Conservation (phyloP, 2,888 invertebrate genomes). For the Clusia tigrina region DNA sequence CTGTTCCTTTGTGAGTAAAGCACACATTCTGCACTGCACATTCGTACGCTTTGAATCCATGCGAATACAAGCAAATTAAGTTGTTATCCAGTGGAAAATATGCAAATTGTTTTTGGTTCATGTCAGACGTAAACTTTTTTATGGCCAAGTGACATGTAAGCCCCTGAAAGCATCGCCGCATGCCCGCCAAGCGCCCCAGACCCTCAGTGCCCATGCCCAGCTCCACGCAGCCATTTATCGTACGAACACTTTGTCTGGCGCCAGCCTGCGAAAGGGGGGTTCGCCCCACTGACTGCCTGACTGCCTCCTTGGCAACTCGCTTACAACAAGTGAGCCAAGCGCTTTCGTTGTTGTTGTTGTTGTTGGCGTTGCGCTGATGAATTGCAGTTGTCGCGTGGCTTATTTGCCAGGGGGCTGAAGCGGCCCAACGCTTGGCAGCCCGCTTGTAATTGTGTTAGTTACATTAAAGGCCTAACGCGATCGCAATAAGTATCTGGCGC, state of each 20-base stretch:
- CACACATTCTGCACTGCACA: too few relatives aligned
- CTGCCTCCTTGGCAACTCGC: not conserved
- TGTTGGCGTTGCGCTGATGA: too few relatives aligned
- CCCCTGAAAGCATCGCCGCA: constrained; percentile 38
- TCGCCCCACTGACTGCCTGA: too few relatives aligned
- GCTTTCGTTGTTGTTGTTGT: too few relatives aligned
- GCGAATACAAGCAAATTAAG: constrained; percentile 55
- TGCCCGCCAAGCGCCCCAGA: not conserved
- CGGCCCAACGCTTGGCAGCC: too few relatives aligned
- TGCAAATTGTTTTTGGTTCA: constrained; percentile 62
- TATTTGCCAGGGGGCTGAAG: too few relatives aligned
- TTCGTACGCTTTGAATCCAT: not conserved
- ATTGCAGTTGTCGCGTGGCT: constrained; percentile 18
- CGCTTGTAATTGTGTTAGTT: constrained; percentile 8
- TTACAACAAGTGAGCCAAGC: constrained; percentile 10
- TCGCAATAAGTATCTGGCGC: constrained; percentile 2
- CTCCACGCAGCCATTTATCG: constrained; percentile 49
- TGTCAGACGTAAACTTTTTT: constrained; percentile 61
- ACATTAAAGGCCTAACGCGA: constrained; percentile 3
- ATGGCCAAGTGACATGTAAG: constrained; percentile 60
- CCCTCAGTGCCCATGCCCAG: not conserved
- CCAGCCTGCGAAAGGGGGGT: constrained; percentile 21
- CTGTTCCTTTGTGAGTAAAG: not conserved
- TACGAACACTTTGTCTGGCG: constrained; percentile 48
- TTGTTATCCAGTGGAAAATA: constrained; percentile 59